These are phyloP conservation scores for Himalopsyche tibetana DNA, from an alignment of 2,888 invertebrate genomes.

Conservation along the genomic window DNA sequence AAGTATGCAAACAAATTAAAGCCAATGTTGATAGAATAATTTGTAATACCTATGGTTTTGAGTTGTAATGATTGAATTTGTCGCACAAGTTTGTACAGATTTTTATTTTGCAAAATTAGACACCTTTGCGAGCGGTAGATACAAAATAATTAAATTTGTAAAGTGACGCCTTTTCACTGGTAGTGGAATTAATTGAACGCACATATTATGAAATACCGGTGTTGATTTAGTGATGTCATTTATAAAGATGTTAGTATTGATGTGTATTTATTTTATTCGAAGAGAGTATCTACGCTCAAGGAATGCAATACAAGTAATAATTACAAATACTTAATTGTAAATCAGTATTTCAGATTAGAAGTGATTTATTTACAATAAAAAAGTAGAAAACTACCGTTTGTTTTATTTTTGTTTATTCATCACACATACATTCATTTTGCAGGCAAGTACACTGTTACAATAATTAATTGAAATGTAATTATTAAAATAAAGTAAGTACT, in stretches of 20 bases:
- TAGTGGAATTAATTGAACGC: conserved; percentile 37
- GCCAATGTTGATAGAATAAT: conserved; percentile 13
- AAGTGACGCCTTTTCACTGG: conserved; percentile 18
- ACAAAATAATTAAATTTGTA: not conserved
- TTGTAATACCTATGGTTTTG: not conserved
- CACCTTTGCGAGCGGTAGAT: not conserved
- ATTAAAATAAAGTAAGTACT: too few species aligned
- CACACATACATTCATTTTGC: too few species aligned
- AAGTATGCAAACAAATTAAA: conserved; percentile 8
- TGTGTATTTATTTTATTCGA: conserved; percentile 13
- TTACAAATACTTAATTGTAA: conserved; percentile 50
- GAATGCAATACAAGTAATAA: conserved; percentile 54
- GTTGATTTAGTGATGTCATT: conserved; percentile 27
- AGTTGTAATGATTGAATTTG: not conserved
- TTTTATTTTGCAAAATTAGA: conserved; percentile 17
- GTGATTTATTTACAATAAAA: conserved; percentile 65
- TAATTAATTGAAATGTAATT: too few species aligned
- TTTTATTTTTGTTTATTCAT: not conserved
- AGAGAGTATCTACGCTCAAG: conserved; percentile 56
- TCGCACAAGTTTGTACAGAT: conserved; percentile 45
- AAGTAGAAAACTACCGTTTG: conserved; percentile 9
- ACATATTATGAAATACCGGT: not conserved
- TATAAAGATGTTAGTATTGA: not conserved
- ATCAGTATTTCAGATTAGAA: conserved; percentile 65
- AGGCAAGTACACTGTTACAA: too few species aligned